Percentiles rank a stretch among this genome's conserved stretches.
Conservation (phyloP, 1,140 invertebrate genomes). For the Phthorimaea operculella region DNA sequence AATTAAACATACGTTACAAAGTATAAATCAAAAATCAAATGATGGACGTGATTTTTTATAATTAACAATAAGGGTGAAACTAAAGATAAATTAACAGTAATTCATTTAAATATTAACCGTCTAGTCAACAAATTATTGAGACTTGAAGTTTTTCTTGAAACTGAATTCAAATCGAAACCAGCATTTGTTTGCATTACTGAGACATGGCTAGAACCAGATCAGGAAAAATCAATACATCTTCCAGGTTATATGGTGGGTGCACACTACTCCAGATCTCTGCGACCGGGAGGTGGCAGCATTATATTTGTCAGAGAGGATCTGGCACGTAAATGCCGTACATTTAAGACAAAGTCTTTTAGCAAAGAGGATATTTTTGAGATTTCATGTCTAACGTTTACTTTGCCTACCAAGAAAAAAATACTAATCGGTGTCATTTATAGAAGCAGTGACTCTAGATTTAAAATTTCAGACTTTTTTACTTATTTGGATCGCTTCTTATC, state of each 20-base stretch:
- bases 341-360: not conserved
- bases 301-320: conserved; percentile 1
- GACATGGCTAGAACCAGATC: not conserved
- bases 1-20: not conserved
- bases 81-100: not conserved
- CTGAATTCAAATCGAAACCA: not conserved
- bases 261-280: not conserved
- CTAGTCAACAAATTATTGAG: conserved; percentile 1
- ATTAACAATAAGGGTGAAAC: not conserved
- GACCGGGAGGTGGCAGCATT: conserved; percentile 3
- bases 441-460: too few relatives aligned
- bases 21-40: too few relatives aligned
- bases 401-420: too few relatives aligned
- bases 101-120: conserved; percentile 6
- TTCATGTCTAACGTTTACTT: too few relatives aligned
- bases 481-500: too few relatives aligned
- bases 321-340: not conserved
- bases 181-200: not conserved
- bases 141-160: conserved; percentile 7
- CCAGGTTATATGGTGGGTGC: conserved; percentile 3
- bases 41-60: conserved; percentile 6
- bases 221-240: conserved; percentile 1
- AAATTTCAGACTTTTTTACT: too few relatives aligned
- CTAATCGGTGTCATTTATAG: too few relatives aligned
- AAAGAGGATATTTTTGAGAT: conserved; percentile 4